Evolutionary conservation across 2,797 vertebrate species (phyloP).

Genomic region (Propithecus deckenii): DNA sequence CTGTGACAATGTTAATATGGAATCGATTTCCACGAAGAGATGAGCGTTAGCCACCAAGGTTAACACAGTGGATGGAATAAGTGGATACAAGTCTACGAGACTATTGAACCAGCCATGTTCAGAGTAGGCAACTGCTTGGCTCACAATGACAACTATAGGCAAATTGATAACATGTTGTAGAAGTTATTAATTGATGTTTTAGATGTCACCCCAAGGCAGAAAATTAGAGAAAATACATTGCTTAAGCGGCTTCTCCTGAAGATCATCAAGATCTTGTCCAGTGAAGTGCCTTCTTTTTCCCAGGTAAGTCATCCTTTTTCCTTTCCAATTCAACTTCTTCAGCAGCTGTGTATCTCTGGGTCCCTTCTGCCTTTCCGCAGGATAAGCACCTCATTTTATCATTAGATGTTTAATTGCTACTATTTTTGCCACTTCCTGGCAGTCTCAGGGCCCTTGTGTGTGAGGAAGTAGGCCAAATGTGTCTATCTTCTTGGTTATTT

Average conservation of each 20-base stretch:
- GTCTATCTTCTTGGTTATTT: neutral
- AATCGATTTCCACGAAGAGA: neutral
- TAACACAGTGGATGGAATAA: neutral
- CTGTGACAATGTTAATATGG: neutral
- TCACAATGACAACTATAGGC: conserved; percentile 24
- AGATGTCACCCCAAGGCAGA: neutral
- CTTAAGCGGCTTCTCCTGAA: neutral
- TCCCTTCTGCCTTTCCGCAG: neutral
- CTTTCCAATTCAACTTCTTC: neutral
- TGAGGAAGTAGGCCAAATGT: neutral
- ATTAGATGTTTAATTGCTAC: neutral
- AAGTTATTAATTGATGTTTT: conserved; percentile 43
- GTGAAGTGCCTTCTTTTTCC: neutral
- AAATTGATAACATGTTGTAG: neutral
- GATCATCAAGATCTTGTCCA: neutral
- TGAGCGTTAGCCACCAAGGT: neutral
- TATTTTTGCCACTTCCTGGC: neutral
- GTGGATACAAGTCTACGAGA: neutral
- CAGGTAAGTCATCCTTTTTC: neutral
- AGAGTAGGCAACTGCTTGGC: neutral
- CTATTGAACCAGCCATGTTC: neutral
- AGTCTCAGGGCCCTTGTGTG: accelerated
- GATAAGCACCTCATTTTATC: neutral
- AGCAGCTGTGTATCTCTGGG: neutral
- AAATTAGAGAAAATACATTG: neutral